These are phyloP conservation scores for Brachionus sp. DNA, from an alignment of 1,140 invertebrate species.

Conservation along the genomic window DNA sequence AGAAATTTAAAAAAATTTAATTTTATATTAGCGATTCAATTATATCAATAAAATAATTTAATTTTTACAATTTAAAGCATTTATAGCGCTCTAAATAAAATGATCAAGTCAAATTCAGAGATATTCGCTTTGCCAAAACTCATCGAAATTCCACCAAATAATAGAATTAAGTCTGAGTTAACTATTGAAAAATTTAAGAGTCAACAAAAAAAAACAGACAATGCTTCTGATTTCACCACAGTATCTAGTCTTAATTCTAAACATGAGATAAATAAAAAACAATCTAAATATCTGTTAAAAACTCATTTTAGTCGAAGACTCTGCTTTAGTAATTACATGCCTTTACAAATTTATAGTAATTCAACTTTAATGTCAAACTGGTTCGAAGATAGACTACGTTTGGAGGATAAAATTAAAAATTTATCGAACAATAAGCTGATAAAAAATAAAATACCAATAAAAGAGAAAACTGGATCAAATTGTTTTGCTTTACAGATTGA, in stretches of 20 bases:
- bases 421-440: background rate
- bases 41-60: background rate
- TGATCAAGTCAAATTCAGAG: background rate
- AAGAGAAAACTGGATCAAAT: background rate
- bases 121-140: background rate
- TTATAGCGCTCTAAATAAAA: background rate
- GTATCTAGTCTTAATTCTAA: background rate
- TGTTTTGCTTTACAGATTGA: background rate
- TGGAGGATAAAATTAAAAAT: background rate
- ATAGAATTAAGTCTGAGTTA: background rate
- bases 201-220: background rate
- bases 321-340: background rate
- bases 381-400: background rate
- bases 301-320: background rate
- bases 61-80: background rate
- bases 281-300: background rate
- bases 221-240: background rate
- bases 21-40: constrained; percentile 10
- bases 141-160: background rate
- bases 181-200: background rate
- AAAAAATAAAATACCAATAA: background rate
- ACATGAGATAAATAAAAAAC: background rate
- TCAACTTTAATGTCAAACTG: background rate
- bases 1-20: background rate
- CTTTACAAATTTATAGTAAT: background rate